These are phyloP conservation scores for Sardinella longiceps DNA, from an alignment of 2,797 vertebrate genomes.

Conservation along the genomic window DNA sequence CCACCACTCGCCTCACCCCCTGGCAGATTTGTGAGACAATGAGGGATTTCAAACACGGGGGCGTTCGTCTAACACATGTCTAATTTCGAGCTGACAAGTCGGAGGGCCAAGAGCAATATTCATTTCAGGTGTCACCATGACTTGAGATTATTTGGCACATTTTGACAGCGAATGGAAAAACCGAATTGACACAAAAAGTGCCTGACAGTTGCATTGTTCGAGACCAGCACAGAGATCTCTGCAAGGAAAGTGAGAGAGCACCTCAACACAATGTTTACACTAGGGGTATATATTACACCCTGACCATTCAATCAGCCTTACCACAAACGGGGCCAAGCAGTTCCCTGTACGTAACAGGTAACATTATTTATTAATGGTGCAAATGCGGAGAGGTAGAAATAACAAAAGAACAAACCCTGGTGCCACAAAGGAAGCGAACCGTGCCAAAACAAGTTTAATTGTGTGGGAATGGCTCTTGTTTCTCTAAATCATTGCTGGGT, in stretches of 20 bases:
- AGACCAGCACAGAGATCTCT: slow-evolving; percentile 32
- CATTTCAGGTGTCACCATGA: slow-evolving; percentile 58
- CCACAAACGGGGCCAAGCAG: neutral
- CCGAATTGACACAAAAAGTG: slow-evolving; percentile 42
- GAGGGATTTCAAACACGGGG: slow-evolving; percentile 53
- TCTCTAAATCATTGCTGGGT: neutral
- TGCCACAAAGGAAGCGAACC: neutral
- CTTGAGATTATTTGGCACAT: slow-evolving; percentile 56
- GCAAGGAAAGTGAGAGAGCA: neutral
- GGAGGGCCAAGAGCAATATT: slow-evolving; percentile 69
- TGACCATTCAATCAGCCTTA: slow-evolving; percentile 18
- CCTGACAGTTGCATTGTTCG: slow-evolving; percentile 28
- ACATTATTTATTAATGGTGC: slow-evolving; percentile 18
- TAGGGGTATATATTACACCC: neutral
- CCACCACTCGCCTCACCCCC: slow-evolving; percentile 32
- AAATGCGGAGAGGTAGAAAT: slow-evolving; percentile 9
- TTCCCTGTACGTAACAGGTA: neutral
- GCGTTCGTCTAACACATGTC: slow-evolving; percentile 63
- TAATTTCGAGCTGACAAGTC: slow-evolving; percentile 67
- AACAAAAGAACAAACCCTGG: slow-evolving; percentile 11
- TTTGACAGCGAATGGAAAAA: slow-evolving; percentile 63
- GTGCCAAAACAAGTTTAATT: slow-evolving; percentile 20
- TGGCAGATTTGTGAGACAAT: slow-evolving; percentile 48
- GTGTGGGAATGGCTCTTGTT: slow-evolving; percentile 17
- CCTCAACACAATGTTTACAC: neutral